phyloP scores from a whole-genome alignment of 2,113 vertebrate genomes.

The Cyanistes caeruleus region DNA sequence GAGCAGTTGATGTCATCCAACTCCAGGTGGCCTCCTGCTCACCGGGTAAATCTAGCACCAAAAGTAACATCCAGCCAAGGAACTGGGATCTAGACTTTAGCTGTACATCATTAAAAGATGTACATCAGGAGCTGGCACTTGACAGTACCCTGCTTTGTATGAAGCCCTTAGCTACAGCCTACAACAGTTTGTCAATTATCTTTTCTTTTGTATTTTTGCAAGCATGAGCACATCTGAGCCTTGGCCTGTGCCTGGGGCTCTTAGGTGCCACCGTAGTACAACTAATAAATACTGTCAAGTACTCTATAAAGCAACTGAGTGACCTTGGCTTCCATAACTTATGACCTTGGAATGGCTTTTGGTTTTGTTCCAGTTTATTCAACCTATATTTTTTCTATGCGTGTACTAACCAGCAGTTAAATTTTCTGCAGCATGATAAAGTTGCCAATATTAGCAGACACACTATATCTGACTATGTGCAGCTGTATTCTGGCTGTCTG shows the following conservation, averaged over 20 bases:
- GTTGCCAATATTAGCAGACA: constrained; percentile 59
- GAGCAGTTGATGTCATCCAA: background rate
- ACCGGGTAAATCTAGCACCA: background rate
- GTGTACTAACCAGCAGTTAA: background rate
- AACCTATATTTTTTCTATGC: background rate
- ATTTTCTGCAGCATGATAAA: constrained; percentile 15
- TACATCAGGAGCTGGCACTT: background rate
- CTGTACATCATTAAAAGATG: background rate
- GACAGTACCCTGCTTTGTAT: background rate
- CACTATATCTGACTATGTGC: constrained; percentile 61
- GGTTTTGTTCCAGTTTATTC: background rate
- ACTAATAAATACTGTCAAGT: background rate
- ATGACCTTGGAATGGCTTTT: background rate
- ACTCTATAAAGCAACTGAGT: background rate
- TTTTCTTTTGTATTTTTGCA: background rate
- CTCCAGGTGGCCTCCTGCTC: background rate
- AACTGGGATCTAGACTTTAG: background rate
- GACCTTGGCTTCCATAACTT: background rate
- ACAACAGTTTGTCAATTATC: background rate
- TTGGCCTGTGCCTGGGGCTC: background rate
- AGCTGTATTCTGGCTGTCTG: constrained; percentile 73
- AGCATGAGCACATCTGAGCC: background rate
- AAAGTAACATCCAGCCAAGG: background rate
- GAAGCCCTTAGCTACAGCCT: background rate
- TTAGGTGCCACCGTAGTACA: background rate